These are phyloP conservation scores for Cyrtonyx montezumae DNA, from an alignment of 2,113 vertebrate species.

Conservation along the genomic window DNA sequence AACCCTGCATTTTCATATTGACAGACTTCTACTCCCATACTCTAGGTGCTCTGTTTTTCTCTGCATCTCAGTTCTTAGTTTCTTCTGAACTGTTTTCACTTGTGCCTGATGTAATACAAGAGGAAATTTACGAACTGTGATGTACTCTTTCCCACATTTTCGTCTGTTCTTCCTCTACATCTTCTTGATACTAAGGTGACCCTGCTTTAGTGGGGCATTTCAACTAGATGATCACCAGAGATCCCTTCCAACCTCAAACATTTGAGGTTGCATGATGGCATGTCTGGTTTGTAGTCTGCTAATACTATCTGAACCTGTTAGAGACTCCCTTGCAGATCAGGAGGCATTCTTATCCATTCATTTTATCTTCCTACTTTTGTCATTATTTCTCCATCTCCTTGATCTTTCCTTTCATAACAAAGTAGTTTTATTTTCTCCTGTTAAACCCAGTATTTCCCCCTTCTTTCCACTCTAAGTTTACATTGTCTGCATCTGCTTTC, in stretches of 20 bases:
- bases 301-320: background rate
- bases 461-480: background rate
- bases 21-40: background rate
- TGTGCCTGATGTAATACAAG: background rate
- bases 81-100: background rate
- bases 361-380: background rate
- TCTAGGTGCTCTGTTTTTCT: background rate
- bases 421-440: background rate
- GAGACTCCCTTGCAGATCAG: background rate
- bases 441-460: accelerated
- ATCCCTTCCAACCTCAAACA: background rate
- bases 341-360: background rate
- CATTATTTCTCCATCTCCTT: background rate
- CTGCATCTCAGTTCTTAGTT: background rate
- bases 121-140: background rate
- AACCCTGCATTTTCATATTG: background rate
- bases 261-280: background rate
- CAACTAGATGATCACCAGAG: background rate
- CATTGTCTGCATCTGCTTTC: background rate
- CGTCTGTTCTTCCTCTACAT: background rate
- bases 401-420: background rate
- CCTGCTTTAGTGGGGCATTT: background rate
- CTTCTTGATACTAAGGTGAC: background rate
- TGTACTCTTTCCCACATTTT: background rate
- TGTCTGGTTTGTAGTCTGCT: background rate